phyloP scores from a whole-genome alignment of 2,113 vertebrate genomes.

The Crocuta crocuta region DNA sequence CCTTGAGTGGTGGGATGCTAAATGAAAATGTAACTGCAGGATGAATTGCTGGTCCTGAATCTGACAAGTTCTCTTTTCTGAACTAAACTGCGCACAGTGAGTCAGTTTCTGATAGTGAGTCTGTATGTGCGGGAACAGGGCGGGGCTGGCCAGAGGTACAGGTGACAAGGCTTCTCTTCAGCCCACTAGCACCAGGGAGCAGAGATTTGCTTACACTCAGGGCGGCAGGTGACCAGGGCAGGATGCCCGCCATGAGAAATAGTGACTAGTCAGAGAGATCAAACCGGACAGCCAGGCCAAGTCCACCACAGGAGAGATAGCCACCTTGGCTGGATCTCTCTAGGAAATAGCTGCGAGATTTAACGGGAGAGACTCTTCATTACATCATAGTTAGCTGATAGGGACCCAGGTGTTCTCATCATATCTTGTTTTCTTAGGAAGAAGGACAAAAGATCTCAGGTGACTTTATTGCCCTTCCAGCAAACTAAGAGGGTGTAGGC shows the following conservation, averaged over 20 bases:
- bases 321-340: too few species aligned
- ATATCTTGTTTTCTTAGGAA: background rate
- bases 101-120: background rate
- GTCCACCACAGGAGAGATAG: background rate
- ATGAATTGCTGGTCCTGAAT: background rate
- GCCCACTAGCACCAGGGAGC: background rate
- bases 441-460: background rate
- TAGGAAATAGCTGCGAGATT: background rate
- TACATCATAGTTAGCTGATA: background rate
- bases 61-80: background rate
- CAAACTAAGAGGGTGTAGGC: accelerated
- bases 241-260: background rate
- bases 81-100: background rate
- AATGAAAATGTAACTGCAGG: background rate
- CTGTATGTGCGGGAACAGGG: background rate
- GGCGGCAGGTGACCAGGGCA: background rate
- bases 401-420: background rate
- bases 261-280: background rate
- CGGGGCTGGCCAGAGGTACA: accelerated
- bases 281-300: background rate
- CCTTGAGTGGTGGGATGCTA: background rate
- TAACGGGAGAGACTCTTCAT: background rate
- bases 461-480: background rate
- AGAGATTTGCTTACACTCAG: background rate
- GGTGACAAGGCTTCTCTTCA: background rate